phyloP scores from a whole-genome alignment of 1,140 invertebrate species.

The Drosophila erecta region DNA sequence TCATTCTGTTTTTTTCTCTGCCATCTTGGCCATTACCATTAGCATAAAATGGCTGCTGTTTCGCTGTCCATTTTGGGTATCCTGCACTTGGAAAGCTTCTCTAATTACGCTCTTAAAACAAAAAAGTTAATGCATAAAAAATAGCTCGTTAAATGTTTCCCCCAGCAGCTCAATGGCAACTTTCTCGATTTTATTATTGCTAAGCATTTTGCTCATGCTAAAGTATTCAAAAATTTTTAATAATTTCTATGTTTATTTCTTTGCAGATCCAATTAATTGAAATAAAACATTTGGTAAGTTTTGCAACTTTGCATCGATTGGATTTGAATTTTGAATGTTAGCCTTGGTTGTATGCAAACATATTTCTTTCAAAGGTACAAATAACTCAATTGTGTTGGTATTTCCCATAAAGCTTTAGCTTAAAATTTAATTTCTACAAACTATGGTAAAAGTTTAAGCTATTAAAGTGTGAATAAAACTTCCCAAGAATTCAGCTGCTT shows the following conservation, averaged over 20 bases:
- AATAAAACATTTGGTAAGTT: conserved; percentile 50
- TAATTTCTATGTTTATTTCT: conserved; percentile 7
- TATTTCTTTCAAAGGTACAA: neutral
- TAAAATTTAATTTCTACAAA: neutral
- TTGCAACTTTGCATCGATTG: neutral
- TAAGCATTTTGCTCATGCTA: conserved; percentile 23
- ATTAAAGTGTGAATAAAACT: conserved; percentile 3
- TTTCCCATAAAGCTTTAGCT: neutral
- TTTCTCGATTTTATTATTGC: conserved; percentile 1
- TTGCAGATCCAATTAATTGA: conserved; percentile 57
- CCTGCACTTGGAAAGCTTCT: conserved; percentile 30
- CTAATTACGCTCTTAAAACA: conserved; percentile 68
- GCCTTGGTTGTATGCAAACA: neutral
- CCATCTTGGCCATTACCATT: conserved; percentile 62
- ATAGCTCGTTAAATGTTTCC: conserved; percentile 45
- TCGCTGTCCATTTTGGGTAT: conserved; percentile 33
- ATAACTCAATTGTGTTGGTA: neutral
- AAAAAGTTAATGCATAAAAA: conserved; percentile 59
- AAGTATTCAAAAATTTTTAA: conserved; percentile 24
- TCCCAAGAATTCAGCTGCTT: conserved; percentile 9
- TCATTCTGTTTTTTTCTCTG: conserved; percentile 23
- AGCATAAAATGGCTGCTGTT: conserved; percentile 65
- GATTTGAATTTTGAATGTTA: too few relatives aligned
- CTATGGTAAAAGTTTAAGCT: neutral
- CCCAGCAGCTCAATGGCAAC: conserved; percentile 22